A percentile compares a stretch with the other conserved stretches of the same genome.
Evolutionary conservation across 2,797 vertebrate species (phyloP).

Genomic region (Nyctalus aviator): DNA sequence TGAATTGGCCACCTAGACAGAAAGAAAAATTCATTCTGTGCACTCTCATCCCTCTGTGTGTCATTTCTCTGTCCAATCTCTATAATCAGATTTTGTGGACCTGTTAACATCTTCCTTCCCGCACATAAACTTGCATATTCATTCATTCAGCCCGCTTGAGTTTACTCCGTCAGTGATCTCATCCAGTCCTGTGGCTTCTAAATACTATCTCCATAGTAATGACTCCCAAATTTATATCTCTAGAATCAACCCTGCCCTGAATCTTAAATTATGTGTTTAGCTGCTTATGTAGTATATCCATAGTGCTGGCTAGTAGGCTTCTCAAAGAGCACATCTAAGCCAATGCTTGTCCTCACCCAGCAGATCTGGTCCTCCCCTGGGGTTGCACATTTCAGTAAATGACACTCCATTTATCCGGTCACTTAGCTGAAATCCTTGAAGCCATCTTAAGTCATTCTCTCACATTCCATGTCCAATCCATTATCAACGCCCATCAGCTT

Average conservation of each 20-base stretch:
- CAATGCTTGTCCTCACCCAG: not conserved
- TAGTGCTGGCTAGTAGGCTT: not conserved
- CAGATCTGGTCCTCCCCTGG: not conserved
- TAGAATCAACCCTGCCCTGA: not conserved
- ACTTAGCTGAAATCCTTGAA: not conserved
- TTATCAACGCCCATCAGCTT: not conserved
- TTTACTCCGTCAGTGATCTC: slow-evolving; percentile 47
- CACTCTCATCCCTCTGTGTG: not conserved
- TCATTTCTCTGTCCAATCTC: not conserved
- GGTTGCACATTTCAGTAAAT: not conserved
- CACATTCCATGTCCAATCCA: not conserved
- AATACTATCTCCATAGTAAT: slow-evolving; percentile 9
- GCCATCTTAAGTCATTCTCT: slow-evolving; percentile 28
- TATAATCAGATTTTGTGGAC: slow-evolving; percentile 72
- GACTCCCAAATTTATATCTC: slow-evolving; percentile 38
- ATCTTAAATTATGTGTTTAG: not conserved
- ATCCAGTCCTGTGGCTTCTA: slow-evolving; percentile 51
- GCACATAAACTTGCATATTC: slow-evolving; percentile 55
- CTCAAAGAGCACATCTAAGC: not conserved
- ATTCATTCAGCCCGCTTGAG: slow-evolving; percentile 15
- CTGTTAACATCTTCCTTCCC: slow-evolving; percentile 63
- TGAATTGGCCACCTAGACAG: slow-evolving; percentile 38
- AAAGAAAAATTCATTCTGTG: slow-evolving; percentile 68
- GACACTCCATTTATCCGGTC: not conserved
- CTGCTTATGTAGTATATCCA: not conserved